Percentiles rank a stretch among this genome's conserved stretches.
Evolutionary conservation across 2,113 vertebrate species (phyloP).

Genomic region (Engystomops pustulosus): DNA sequence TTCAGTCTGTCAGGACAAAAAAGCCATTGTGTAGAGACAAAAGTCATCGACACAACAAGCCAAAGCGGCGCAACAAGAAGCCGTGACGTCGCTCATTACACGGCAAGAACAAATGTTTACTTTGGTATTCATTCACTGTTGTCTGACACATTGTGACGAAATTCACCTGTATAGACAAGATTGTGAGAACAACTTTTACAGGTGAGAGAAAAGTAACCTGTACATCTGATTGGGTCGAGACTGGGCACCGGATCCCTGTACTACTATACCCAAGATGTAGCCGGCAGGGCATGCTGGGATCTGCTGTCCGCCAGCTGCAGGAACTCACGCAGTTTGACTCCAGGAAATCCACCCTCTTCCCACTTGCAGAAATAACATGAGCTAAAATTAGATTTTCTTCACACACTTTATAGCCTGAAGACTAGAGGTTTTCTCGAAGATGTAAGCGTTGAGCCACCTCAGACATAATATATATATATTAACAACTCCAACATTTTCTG

Average conservation of each 20-base stretch:
- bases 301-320: neutral
- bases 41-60: neutral
- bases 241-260: no score
- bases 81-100: neutral
- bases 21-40: neutral
- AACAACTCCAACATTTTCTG: no score
- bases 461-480: neutral
- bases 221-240: no score
- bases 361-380: conserved; percentile 1
- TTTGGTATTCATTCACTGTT: neutral
- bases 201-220: neutral
- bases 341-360: conserved; percentile 13
- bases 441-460: neutral
- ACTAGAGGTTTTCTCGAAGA: neutral
- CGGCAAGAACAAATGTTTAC: neutral
- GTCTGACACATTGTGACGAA: conserved; percentile 6
- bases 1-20: neutral
- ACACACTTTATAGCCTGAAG: neutral
- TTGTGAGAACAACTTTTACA: neutral
- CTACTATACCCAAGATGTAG: neutral
- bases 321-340: no score
- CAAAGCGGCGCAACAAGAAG: neutral
- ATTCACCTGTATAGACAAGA: neutral
- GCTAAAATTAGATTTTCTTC: conserved; percentile 21
- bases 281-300: neutral